Percentiles rank a stretch among this genome's conserved stretches.
Conservation (phyloP, 2,888 invertebrate genomes). For the Parthenolecanium corni region DNA sequence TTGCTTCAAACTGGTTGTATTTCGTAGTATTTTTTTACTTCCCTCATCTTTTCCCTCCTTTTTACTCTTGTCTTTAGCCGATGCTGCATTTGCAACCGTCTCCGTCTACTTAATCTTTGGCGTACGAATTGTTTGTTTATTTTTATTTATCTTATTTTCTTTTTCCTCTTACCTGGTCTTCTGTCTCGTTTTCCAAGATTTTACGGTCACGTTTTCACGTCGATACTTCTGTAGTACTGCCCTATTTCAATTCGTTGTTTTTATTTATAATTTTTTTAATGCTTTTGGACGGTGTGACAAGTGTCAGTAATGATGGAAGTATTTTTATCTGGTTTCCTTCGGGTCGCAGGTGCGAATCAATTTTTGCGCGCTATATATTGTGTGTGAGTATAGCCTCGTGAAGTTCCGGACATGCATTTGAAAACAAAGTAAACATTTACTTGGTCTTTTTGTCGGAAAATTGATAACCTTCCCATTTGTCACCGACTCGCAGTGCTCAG, state of each 20-base stretch:
- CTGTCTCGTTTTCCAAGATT: background rate
- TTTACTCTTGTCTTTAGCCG: background rate
- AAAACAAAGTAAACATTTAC: too few species aligned
- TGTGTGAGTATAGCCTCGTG: too few species aligned
- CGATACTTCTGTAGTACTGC: background rate
- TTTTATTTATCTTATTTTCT: background rate
- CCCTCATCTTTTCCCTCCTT: background rate
- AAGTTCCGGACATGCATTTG: too few species aligned
- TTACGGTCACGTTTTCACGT: background rate
- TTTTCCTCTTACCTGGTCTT: background rate
- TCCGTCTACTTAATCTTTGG: constrained; percentile 1
- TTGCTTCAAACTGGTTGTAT: background rate
- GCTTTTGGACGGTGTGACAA: too few species aligned
- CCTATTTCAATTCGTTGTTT: background rate
- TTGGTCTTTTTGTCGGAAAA: too few species aligned
- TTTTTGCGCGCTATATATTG: too few species aligned
- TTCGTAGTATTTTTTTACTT: background rate
- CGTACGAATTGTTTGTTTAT: constrained; percentile 14
- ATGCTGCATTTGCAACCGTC: background rate
- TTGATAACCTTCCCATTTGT: too few species aligned
- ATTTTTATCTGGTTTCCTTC: too few species aligned
- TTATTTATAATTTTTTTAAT: too few species aligned
- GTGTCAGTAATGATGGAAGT: too few species aligned
- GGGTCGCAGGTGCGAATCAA: too few species aligned
- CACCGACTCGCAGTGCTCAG: too few species aligned